Conservation (phyloP, 2,113 vertebrate genomes). For the Pterocles burchelli region DNA sequence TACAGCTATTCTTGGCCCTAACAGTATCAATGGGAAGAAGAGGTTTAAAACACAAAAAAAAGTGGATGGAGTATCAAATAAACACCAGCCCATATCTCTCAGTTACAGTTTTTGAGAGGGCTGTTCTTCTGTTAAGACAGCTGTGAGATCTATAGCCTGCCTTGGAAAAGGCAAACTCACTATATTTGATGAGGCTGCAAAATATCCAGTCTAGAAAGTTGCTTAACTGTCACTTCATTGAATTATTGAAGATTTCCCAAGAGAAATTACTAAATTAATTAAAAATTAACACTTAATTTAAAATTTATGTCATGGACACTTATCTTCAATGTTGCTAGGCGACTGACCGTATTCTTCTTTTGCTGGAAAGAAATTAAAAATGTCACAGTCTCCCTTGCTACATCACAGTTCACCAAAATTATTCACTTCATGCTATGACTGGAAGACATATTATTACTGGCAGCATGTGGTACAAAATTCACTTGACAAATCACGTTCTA, state of each 20-base stretch:
- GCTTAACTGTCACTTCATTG: neutral
- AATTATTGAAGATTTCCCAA: constrained; percentile 5
- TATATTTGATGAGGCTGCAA: neutral
- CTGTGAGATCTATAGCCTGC: neutral
- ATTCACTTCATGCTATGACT: neutral
- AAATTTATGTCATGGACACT: neutral
- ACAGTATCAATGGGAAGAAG: neutral
- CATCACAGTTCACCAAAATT: neutral
- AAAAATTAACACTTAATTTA: constrained; percentile 18
- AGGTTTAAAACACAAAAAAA: neutral
- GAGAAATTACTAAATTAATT: neutral
- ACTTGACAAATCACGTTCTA: neutral
- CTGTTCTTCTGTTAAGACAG: neutral
- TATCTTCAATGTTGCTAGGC: neutral
- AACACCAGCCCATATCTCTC: neutral
- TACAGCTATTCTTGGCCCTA: neutral
- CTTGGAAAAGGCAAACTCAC: neutral
- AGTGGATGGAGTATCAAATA: neutral
- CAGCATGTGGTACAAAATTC: neutral
- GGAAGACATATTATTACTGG: constrained; percentile 7
- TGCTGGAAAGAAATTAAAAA: constrained; percentile 6
- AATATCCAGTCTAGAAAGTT: neutral
- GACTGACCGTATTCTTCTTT: neutral
- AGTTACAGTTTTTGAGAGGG: neutral
- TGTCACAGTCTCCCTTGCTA: neutral